Conservation (phyloP, 92 coral and sea anemone species). For the Zoanthus sociatus region DNA sequence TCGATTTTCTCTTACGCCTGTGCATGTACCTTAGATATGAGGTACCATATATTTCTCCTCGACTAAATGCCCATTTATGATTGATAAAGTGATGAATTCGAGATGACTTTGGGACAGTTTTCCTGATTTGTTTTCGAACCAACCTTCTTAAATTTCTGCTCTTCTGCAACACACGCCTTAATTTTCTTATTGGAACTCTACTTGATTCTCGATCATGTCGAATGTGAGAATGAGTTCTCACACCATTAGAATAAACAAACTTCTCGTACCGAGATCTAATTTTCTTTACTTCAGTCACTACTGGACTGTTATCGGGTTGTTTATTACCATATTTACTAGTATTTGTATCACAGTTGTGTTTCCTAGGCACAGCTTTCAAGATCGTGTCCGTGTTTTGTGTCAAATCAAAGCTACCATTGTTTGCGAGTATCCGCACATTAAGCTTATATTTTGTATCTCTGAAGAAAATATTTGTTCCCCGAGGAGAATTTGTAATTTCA, state of each 20-base stretch:
- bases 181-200: constrained; percentile 25
- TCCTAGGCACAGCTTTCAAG: constrained; percentile 41
- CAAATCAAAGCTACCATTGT: constrained; percentile 38
- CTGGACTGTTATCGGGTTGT: constrained; percentile 32
- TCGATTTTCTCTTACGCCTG: constrained; percentile 30
- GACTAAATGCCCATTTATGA: constrained; percentile 29
- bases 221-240: constrained; percentile 27
- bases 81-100: constrained; percentile 28
- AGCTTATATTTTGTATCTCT: constrained; percentile 35
- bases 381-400: constrained; percentile 39
- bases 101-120: constrained; percentile 30
- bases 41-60: constrained; percentile 30
- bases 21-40: constrained; percentile 29
- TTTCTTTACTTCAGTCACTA: constrained; percentile 28
- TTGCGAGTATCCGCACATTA: constrained; percentile 37
- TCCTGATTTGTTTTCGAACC: constrained; percentile 27
- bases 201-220: constrained; percentile 30
- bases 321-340: constrained; percentile 27
- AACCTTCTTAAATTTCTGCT: constrained; percentile 28
- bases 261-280: constrained; percentile 30
- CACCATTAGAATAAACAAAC: constrained; percentile 28
- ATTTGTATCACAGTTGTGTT: constrained; percentile 30
- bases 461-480: constrained; percentile 36
- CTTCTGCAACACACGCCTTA: constrained; percentile 31
- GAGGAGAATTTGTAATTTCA: constrained; percentile 12